Percentiles rank a stretch among this genome's conserved stretches.
phyloP scores from a whole-genome alignment of 2,888 invertebrate genomes.

The Griposia aprilina region DNA sequence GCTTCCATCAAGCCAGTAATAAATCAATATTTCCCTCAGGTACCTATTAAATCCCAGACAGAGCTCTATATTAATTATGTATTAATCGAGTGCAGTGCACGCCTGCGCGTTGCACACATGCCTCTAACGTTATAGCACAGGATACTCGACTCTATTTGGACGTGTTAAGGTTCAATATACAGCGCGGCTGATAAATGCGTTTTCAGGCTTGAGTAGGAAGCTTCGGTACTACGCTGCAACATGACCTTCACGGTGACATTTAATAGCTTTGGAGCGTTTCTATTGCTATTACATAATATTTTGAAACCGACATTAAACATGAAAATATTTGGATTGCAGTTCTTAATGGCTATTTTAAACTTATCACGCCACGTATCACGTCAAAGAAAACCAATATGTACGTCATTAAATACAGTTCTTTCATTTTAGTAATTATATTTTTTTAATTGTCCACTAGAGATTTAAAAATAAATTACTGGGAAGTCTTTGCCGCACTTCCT shows the following conservation, averaged over 20 bases:
- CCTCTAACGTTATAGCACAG: constrained; percentile 5
- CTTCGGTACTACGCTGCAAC: background rate
- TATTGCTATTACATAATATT: background rate
- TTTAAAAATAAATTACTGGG: background rate
- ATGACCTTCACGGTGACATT: constrained; percentile 6
- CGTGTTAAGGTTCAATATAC: background rate
- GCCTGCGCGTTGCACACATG: constrained; percentile 48
- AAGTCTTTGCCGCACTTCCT: background rate
- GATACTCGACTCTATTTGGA: background rate
- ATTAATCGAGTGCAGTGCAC: constrained; percentile 22
- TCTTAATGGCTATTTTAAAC: background rate
- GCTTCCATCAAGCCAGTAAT: background rate
- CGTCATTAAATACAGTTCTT: background rate
- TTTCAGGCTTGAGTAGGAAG: constrained; percentile 7
- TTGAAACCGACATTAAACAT: background rate
- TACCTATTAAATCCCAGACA: constrained; percentile 7
- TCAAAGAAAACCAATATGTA: background rate
- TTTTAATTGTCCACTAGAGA: background rate
- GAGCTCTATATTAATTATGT: constrained; percentile 14
- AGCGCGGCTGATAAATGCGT: background rate
- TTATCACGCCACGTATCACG: background rate
- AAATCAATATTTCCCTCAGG: constrained; percentile 35
- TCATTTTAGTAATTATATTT: background rate
- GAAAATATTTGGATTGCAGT: background rate
- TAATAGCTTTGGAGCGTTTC: background rate